Conservation (phyloP, 2,113 vertebrate genomes). For the Falcunculus frontatus region DNA sequence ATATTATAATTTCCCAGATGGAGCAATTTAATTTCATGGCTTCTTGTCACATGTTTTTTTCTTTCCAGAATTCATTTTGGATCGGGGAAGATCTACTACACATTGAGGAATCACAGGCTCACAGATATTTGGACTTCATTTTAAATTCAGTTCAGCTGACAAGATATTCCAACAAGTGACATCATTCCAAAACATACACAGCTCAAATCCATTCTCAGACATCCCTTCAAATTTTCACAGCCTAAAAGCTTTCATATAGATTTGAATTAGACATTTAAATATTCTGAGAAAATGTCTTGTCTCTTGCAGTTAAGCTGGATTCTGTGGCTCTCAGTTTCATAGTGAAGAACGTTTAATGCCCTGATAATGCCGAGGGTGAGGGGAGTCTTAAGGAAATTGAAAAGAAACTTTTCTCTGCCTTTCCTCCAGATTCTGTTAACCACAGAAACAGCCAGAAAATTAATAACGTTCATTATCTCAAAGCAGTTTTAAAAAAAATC, state of each 20-base stretch:
- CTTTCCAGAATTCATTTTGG: constrained; percentile 14
- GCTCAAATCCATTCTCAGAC: background rate
- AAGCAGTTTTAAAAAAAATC: background rate
- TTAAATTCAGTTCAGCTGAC: constrained; percentile 16
- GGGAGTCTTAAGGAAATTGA: background rate
- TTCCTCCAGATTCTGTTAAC: background rate
- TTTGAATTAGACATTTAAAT: background rate
- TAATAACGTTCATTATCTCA: background rate
- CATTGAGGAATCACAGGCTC: background rate
- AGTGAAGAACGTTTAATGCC: background rate
- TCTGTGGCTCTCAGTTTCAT: background rate
- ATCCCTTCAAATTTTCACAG: background rate
- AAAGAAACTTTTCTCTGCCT: background rate
- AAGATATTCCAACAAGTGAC: background rate
- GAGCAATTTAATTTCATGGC: background rate
- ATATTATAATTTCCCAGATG: background rate
- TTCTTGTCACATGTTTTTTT: background rate
- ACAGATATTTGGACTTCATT: background rate
- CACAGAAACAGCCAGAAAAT: background rate
- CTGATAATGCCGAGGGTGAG: background rate
- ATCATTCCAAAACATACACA: background rate
- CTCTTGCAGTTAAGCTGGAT: background rate
- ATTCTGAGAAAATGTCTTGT: background rate
- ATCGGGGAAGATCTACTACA: background rate
- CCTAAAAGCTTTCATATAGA: background rate